phyloP scores from a whole-genome alignment of 2,797 vertebrate species.

The Parambassis ranga region DNA sequence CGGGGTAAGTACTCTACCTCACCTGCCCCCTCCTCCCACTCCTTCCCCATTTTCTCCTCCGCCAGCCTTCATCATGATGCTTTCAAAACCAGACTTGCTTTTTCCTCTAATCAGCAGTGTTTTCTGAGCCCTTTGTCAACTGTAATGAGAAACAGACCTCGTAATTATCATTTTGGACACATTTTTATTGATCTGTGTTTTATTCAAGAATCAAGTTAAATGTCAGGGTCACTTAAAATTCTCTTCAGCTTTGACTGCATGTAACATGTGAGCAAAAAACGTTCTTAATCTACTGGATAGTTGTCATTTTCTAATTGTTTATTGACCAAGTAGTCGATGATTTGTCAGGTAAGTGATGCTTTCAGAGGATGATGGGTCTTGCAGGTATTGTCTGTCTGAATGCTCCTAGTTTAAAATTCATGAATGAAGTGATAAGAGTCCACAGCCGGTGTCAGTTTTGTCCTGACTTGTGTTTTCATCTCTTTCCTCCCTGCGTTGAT shows the following conservation, averaged over 20 bases:
- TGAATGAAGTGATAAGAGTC: not conserved
- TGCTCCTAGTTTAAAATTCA: constrained; percentile 8
- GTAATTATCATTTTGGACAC: too few relatives aligned
- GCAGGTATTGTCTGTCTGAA: constrained; percentile 55
- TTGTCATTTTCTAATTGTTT: not conserved
- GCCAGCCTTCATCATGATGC: constrained; percentile 34
- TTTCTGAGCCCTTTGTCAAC: constrained; percentile 73
- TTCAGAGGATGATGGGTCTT: constrained; percentile 24
- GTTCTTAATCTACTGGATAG: not conserved
- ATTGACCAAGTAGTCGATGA: not conserved
- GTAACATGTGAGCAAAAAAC: not conserved
- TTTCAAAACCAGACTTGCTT: constrained; percentile 53
- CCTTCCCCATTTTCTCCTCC: constrained; percentile 9
- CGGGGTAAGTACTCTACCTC: constrained; percentile 78
- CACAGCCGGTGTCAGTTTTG: not conserved
- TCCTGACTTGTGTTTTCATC: constrained; percentile 20
- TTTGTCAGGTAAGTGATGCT: constrained; percentile 54
- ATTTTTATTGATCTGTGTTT: too few relatives aligned
- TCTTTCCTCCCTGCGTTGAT: constrained; percentile 29
- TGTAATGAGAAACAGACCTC: constrained; percentile 97
- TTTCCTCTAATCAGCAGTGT: constrained; percentile 64
- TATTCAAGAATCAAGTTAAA: not conserved
- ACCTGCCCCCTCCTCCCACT: constrained; percentile 19
- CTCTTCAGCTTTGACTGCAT: not conserved
- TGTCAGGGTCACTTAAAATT: not conserved